Percentiles rank a stretch among this genome's conserved stretches.
Evolutionary conservation across 1,140 invertebrate species (phyloP).

Genomic region (Panagrolaimus sp.): DNA sequence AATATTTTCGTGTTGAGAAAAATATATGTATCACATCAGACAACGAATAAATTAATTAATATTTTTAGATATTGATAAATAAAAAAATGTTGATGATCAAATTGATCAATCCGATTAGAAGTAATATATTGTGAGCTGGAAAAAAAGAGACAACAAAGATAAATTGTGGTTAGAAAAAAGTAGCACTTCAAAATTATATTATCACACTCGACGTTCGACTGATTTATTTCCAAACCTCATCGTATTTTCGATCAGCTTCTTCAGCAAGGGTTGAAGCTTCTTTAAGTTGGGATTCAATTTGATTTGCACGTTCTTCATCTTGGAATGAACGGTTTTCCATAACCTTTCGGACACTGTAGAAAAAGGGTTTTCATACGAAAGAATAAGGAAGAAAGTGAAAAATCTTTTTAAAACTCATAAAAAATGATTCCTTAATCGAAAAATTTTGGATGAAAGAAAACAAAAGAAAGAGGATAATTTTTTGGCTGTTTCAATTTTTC

Average conservation of each 20-base stretch:
- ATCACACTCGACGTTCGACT: too few species aligned
- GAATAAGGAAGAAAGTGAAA: background rate
- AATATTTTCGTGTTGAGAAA: too few species aligned
- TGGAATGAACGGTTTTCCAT: conserved; percentile 98
- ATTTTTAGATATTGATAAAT: too few species aligned
- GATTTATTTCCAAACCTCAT: conserved; percentile 78
- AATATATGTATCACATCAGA: too few species aligned
- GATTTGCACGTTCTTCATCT: conserved; percentile 99
- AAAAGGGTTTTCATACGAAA: background rate
- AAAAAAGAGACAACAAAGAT: too few species aligned
- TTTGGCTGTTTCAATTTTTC: background rate
- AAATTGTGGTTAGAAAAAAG: too few species aligned
- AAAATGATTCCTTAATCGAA: background rate
- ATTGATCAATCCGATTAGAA: too few species aligned
- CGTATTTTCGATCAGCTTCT: conserved; percentile 99
- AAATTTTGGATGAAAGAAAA: background rate
- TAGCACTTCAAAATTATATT: too few species aligned
- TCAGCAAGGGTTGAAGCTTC: conserved; percentile 98
- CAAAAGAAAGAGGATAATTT: background rate
- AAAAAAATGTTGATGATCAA: too few species aligned
- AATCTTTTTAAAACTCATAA: background rate
- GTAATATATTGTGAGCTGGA: too few species aligned
- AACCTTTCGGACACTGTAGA: conserved; percentile 89
- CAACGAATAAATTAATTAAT: too few species aligned
- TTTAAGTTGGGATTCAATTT: conserved; percentile 96